phyloP scores from a whole-genome alignment of 1,140 invertebrate species.

The Rhagoletis zephyria region DNA sequence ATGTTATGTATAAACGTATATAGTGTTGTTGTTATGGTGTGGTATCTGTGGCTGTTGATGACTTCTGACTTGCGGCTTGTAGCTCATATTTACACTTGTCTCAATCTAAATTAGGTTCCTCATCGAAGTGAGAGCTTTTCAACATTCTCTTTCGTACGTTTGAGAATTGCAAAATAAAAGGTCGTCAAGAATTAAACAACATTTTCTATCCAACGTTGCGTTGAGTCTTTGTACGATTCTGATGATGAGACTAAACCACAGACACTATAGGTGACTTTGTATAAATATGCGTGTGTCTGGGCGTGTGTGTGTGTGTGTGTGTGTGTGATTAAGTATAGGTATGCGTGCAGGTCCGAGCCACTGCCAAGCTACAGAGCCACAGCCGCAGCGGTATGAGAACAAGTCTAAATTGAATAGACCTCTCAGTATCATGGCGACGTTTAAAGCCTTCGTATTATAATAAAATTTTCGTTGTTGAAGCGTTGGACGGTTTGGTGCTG shows the following conservation, averaged over 20 bases:
- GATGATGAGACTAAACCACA: too few species aligned
- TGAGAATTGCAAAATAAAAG: constrained; percentile 40
- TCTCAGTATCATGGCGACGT: constrained; percentile 49
- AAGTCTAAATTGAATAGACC: constrained; percentile 52
- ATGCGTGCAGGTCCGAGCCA: constrained; percentile 33
- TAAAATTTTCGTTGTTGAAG: constrained; percentile 40
- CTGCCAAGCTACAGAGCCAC: neutral
- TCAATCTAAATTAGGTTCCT: constrained; percentile 50
- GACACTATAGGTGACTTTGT: neutral
- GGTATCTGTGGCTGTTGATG: constrained; percentile 6
- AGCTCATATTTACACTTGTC: constrained; percentile 45
- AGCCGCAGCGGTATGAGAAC: constrained; percentile 31
- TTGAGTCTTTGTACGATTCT: too few species aligned
- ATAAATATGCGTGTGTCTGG: neutral
- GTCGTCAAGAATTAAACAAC: constrained; percentile 4
- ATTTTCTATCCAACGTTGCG: constrained; percentile 8
- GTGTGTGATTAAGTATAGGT: neutral
- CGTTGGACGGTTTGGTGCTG: constrained; percentile 42
- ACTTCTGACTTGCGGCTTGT: constrained; percentile 48
- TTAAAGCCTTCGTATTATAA: constrained; percentile 52
- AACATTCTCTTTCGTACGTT: constrained; percentile 11
- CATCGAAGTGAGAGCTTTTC: constrained; percentile 50
- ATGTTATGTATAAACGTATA: neutral
- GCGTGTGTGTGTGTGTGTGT: neutral
- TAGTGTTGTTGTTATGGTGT: neutral